Percentiles rank a stretch among this genome's conserved stretches.
Evolutionary conservation across 2,888 invertebrate species (phyloP).

Genomic region (Sacculina carcini): DNA sequence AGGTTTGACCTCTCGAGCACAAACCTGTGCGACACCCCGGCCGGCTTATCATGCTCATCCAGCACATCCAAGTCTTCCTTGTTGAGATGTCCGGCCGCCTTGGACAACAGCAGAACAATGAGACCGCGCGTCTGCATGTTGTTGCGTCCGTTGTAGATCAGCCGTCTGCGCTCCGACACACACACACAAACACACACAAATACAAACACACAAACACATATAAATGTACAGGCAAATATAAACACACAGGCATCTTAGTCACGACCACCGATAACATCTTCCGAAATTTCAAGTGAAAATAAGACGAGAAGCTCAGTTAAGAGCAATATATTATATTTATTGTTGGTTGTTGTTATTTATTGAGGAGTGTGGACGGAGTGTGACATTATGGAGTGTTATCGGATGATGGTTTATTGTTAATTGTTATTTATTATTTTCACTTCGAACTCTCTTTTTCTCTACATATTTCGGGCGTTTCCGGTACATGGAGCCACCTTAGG

Average conservation of each 20-base stretch:
- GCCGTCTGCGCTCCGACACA: constrained; percentile 31
- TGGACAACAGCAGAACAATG: constrained; percentile 66
- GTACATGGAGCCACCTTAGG: too few relatives aligned
- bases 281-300: background rate
- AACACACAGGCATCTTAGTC: background rate
- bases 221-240: constrained; percentile 7
- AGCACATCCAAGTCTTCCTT: constrained; percentile 36
- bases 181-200: constrained; percentile 8
- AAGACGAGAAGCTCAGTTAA: background rate
- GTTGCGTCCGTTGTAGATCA: constrained; percentile 72
- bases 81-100: constrained; percentile 62
- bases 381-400: too few relatives aligned
- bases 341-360: too few relatives aligned
- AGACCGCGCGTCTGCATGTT: constrained; percentile 85
- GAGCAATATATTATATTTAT: background rate
- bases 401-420: too few relatives aligned
- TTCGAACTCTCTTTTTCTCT: too few relatives aligned
- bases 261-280: background rate
- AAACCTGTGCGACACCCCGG: constrained; percentile 51
- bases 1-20: background rate
- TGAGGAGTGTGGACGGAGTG: too few relatives aligned
- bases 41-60: constrained; percentile 43
- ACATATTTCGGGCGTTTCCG: too few relatives aligned
- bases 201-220: constrained; percentile 1
- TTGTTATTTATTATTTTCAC: too few relatives aligned